phyloP scores from a whole-genome alignment of 2,797 vertebrate species.

The Poecilia gillii region DNA sequence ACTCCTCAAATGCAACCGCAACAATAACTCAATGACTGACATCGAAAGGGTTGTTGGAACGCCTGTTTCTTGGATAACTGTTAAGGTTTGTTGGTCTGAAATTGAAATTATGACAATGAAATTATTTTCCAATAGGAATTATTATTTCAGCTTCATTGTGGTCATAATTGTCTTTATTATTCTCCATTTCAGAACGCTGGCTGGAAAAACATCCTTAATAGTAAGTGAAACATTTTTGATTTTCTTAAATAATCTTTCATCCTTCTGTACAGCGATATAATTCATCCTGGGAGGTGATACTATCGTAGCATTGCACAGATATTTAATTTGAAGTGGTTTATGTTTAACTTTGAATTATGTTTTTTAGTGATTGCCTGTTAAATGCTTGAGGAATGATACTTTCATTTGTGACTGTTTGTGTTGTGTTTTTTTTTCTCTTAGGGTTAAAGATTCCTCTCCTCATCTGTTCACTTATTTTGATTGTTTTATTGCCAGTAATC shows the following conservation, averaged over 20 bases:
- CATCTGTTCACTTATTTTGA: not conserved
- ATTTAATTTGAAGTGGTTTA: not conserved
- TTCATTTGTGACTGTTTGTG: not conserved
- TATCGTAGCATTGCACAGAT: not conserved
- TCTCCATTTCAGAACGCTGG: not conserved
- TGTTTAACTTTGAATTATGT: not conserved
- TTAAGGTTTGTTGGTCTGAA: slow-evolving; percentile 1
- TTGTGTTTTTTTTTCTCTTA: not conserved
- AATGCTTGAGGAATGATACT: not conserved
- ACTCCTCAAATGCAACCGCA: not conserved
- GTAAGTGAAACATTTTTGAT: not conserved
- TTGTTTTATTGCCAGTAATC: not conserved
- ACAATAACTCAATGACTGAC: accelerated
- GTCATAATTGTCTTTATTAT: not conserved
- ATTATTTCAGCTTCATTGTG: not conserved
- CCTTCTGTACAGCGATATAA: not conserved
- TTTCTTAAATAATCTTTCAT: not conserved
- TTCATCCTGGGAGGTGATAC: not conserved
- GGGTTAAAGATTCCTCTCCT: not conserved
- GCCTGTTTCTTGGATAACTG: not conserved
- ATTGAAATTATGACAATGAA: not conserved
- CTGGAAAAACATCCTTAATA: not conserved
- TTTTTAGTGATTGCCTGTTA: not conserved
- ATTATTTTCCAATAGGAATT: not conserved
- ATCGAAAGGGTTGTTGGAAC: not conserved